Conservation (phyloP, 37 sponge, comb jelly and placozoan species). For the Oopsacas minuta region DNA sequence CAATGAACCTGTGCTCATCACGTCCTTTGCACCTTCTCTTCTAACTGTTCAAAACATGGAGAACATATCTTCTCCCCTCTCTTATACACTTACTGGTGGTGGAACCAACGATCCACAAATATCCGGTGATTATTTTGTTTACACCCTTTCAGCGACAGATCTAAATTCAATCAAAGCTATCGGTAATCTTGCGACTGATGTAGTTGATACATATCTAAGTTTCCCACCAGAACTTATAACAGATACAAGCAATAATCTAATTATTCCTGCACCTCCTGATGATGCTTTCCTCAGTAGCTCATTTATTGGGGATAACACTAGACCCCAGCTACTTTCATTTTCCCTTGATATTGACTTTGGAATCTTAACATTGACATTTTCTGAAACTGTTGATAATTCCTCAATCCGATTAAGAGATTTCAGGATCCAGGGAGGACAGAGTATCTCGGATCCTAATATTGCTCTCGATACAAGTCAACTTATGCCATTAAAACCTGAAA, state of each 20-base stretch:
- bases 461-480: neutral
- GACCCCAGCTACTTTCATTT: slow-evolving; percentile 35
- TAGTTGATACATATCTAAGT: slow-evolving; percentile 30
- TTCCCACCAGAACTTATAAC: slow-evolving; percentile 26
- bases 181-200: slow-evolving; percentile 32
- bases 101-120: slow-evolving; percentile 3
- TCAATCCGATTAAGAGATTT: slow-evolving; percentile 30
- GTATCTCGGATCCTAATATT: neutral
- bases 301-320: slow-evolving; percentile 49
- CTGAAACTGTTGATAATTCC: slow-evolving; percentile 60
- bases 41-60: slow-evolving; percentile 56
- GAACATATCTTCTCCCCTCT: slow-evolving; percentile 25
- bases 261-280: slow-evolving; percentile 25
- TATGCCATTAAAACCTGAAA: neutral
- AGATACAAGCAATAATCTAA: slow-evolving; percentile 52
- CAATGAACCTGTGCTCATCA: slow-evolving; percentile 47
- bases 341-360: slow-evolving; percentile 52
- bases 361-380: slow-evolving; percentile 43
- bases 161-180: slow-evolving; percentile 57
- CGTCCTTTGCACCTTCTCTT: slow-evolving; percentile 37
- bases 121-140: neutral
- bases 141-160: slow-evolving; percentile 7
- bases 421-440: slow-evolving; percentile 37
- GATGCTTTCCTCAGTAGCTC: slow-evolving; percentile 19
- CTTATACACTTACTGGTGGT: slow-evolving; percentile 42